Base-by-base conservation (phyloP, 2,113 vertebrate genomes). In the Mohoua ochrocephala region DNA sequence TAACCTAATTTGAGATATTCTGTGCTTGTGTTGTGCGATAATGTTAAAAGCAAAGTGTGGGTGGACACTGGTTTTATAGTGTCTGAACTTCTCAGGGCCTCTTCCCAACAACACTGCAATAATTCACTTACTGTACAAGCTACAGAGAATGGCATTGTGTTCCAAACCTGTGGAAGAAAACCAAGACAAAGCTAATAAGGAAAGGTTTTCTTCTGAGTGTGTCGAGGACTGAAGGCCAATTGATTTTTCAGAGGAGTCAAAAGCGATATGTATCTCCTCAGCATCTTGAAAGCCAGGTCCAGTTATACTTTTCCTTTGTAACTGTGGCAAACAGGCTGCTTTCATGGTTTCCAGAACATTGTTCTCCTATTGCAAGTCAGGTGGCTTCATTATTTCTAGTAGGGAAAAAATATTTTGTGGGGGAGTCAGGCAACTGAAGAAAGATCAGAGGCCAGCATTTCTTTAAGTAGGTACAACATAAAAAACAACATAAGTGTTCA, bases 221-320 rank as follows among this genome's bases (percentile, higher is more conserved):
- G 39, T 93, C 67, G 94, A 89, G 74, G 24, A 35, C 37, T 96
- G 90, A 75, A 71, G 57, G 44, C 17, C 28, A 87, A 53, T 52
- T 94, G 95, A 90, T 96, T 96, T 92, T 44, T 93, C 60, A 71
- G 41, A 74, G 22, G 45, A 91, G 61, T 84, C 60, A 96, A 57
- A 97, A 96, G 91, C 71, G 93, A 60, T 82, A 54, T 33, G 53
- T 93, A 92, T 92, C 56, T 93, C 95, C 91, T 89, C 91, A 86
- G 47, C 20, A 8, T 93, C 95, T 94, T 91, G 84, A 97, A 96
- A 94, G 94, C 71, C 76, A 74, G 27, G 87, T 81, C 1, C 60
- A 42, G 54, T 91, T n/a, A 50, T 60, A 27, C 50, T 37, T 92
- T 63, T 94, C 88, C 44, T 80, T 91, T 44, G 47, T 95, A 81